Percentiles rank a stretch among this genome's conserved stretches.
These are phyloP conservation scores for Chiroxiphia lanceolata DNA, from an alignment of 2,797 vertebrate species.

Conservation along the genomic window DNA sequence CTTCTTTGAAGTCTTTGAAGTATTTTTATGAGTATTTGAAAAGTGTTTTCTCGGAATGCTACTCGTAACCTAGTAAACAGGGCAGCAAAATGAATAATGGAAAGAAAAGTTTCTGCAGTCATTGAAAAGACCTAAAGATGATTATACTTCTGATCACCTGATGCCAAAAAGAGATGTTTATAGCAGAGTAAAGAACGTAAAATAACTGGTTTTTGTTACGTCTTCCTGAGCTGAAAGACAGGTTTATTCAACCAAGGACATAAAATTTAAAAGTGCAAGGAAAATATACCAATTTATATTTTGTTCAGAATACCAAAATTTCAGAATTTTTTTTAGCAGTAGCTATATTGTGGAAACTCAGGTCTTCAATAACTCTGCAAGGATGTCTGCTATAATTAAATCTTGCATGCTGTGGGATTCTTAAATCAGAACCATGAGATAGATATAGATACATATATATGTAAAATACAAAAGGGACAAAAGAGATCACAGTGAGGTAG, in stretches of 20 bases:
- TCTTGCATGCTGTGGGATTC: background rate
- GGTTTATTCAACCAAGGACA: background rate
- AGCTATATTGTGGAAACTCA: background rate
- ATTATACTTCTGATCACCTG: conserved; percentile 7
- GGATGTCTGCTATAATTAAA: background rate
- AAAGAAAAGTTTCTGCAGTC: background rate
- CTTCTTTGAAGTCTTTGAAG: background rate
- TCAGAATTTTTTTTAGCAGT: background rate
- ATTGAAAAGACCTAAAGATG: conserved; percentile 14
- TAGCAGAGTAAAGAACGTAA: background rate
- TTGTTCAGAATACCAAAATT: background rate
- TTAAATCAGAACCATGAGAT: background rate
- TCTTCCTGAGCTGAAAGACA: background rate
- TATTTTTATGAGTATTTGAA: background rate
- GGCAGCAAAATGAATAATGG: conserved; percentile 31
- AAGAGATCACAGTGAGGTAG: background rate
- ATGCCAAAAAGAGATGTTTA: background rate
- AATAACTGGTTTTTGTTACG: background rate
- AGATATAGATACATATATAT: too few relatives aligned
- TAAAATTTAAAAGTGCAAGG: background rate
- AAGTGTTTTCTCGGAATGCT: background rate
- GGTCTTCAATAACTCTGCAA: background rate
- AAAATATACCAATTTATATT: background rate
- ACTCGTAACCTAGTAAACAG: background rate
- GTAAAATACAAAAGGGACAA: background rate